These are phyloP conservation scores for Pelosia muscerda DNA, from an alignment of 2,888 invertebrate species.

Conservation along the genomic window DNA sequence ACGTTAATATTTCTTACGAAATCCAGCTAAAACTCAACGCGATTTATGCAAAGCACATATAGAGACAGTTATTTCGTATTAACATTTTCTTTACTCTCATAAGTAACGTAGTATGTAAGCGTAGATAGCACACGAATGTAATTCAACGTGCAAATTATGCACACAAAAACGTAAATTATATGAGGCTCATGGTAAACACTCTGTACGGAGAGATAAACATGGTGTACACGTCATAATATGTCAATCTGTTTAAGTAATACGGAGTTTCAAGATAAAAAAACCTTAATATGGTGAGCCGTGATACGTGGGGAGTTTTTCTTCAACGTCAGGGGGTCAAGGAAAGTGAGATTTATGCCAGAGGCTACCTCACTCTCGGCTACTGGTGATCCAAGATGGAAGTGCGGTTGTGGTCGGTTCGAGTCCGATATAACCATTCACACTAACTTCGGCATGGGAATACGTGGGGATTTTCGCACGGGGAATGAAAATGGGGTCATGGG, in stretches of 20 bases:
- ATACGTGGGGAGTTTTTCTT: too few relatives aligned
- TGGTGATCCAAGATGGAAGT: too few relatives aligned
- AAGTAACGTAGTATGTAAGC: constrained; percentile 12
- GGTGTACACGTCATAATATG: constrained; percentile 4
- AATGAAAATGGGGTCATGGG: too few relatives aligned
- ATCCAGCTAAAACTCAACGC: not conserved
- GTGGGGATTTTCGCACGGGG: too few relatives aligned
- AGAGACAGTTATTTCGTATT: not conserved
- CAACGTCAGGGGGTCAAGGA: too few relatives aligned
- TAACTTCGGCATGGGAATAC: too few relatives aligned
- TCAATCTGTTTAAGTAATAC: not conserved
- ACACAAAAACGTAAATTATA: constrained; percentile 18
- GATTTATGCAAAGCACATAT: not conserved
- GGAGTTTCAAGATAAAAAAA: not conserved
- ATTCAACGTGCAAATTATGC: constrained; percentile 21
- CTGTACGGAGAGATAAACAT: constrained; percentile 11
- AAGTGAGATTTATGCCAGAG: too few relatives aligned
- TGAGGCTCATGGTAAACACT: constrained; percentile 17
- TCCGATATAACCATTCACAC: too few relatives aligned
- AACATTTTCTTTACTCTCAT: constrained; percentile 15
- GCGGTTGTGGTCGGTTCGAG: too few relatives aligned
- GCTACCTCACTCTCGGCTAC: too few relatives aligned
- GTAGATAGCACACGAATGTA: constrained; percentile 26
- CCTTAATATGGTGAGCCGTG: not conserved
- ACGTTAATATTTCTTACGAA: not conserved